A percentile compares a stretch with the other conserved stretches of the same genome.
These are phyloP conservation scores for Haliclona indistincta DNA, from an alignment of 37 sponge, comb jelly and placozoan genomes.

Conservation along the genomic window DNA sequence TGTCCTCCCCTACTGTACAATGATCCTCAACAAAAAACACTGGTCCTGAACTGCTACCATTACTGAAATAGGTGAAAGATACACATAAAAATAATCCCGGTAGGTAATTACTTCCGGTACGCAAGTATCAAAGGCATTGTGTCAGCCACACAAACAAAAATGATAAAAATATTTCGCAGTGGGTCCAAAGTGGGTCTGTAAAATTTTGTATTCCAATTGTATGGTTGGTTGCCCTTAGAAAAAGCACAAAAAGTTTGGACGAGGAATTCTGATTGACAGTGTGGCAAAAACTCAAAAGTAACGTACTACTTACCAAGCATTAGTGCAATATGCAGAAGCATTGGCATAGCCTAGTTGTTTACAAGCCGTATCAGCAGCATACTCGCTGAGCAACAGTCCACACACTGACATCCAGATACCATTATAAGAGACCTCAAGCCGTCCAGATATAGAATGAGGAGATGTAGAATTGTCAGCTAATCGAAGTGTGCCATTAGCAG, in stretches of 20 bases:
- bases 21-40: conserved; percentile 17
- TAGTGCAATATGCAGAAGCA: conserved; percentile 29
- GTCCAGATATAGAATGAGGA: conserved; percentile 14
- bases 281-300: neutral
- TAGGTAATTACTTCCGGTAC: no score
- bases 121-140: no score
- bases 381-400: conserved; percentile 30
- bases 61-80: no score
- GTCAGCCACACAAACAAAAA: no score
- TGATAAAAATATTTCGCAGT: no score
- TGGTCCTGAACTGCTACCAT: neutral
- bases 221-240: no score
- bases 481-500: no score
- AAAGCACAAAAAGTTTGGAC: no score
- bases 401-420: conserved; percentile 53
- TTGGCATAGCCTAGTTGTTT: conserved; percentile 34
- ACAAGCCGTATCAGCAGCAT: conserved; percentile 51
- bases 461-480: no score
- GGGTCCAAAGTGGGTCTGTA: no score
- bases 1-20: conserved; percentile 10
- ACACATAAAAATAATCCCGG: no score
- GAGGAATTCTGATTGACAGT: neutral
- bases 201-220: no score
- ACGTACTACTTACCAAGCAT: conserved; percentile 39
- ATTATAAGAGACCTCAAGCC: conserved; percentile 31